Base-by-base conservation (phyloP, 2,113 vertebrate genomes). In the Caranx melampygus region DNA sequence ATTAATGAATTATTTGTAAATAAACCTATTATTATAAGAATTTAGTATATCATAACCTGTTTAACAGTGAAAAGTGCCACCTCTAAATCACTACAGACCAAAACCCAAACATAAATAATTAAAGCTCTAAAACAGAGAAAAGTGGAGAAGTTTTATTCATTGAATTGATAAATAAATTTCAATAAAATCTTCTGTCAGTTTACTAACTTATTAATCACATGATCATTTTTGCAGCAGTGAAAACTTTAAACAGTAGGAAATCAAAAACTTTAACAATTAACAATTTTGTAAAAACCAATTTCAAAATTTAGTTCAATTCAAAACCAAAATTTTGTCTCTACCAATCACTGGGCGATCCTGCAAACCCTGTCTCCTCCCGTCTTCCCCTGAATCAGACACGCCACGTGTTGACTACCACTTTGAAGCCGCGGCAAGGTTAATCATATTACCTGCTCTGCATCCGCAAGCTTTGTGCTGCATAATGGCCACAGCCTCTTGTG, bases 401-500 rank as follows among this genome's bases (percentile, higher is more conserved):
- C 15, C 34, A 33, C 1, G 9, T 70, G 71, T 72, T 77, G 62
- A 71, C 57, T 65, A 72, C 62, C 49, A 80, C 72, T 78, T 75
- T 58, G 70, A 79, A 49, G 68, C 77, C 55, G 63, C 75, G 79
- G 42, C 83, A 83, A 89, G 85, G 81, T 88, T 88, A 92, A 90
- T 90, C 68, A 65, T 76, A 81, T 89, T 79, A 86, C 64, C 82
- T 72, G 45, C 68, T 73, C 71, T 65, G 86, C 63, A 81, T 84
- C 76, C 9, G 12, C 75, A 47, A 45, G 72, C 72, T 63, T 78
- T 78, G 81, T 61, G 72, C 83, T 70, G 79, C 61, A 15, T 62
- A 69, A 86, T 75, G 59, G 60, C 69, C 60, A 54, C 76, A 55
- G 76, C 59, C 49, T 54, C 40, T 76, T 12, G 15, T 66, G 82